phyloP scores from a whole-genome alignment of 2,113 vertebrate species.

The Motacilla tschutschensis region DNA sequence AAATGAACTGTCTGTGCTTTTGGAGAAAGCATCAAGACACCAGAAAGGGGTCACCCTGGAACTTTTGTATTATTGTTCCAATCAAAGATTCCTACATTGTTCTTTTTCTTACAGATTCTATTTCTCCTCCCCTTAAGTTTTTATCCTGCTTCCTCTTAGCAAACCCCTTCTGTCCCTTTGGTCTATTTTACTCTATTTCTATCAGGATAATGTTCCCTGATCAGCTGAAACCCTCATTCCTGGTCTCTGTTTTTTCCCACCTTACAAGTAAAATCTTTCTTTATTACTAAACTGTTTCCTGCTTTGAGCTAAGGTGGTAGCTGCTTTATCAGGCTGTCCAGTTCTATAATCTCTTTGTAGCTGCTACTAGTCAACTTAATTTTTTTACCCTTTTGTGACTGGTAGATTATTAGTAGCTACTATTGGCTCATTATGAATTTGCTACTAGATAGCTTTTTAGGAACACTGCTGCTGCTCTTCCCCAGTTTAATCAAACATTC shows the following conservation, averaged over 20 bases:
- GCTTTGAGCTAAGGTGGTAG: background rate
- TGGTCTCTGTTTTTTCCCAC: background rate
- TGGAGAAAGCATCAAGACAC: background rate
- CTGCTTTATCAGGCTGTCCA: background rate
- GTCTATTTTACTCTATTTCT: background rate
- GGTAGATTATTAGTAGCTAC: background rate
- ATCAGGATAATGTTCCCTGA: background rate
- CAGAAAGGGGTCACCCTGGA: background rate
- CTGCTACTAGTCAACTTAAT: background rate
- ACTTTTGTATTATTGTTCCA: background rate
- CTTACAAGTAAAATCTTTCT: background rate
- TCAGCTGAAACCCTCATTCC: background rate
- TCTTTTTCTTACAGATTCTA: background rate
- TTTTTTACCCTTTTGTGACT: background rate
- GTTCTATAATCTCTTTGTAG: background rate
- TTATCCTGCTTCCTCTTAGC: accelerated
- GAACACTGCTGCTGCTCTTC: background rate
- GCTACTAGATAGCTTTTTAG: background rate
- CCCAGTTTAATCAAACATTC: background rate
- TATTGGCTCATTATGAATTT: background rate
- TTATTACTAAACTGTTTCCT: background rate
- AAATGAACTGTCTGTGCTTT: accelerated
- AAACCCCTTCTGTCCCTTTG: background rate
- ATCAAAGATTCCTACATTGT: background rate
- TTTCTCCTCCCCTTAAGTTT: background rate